Percentiles rank a stretch among this genome's conserved stretches.
These are phyloP conservation scores for Neoscelio sp. DNA, from an alignment of 2,888 invertebrate genomes.

Conservation along the genomic window DNA sequence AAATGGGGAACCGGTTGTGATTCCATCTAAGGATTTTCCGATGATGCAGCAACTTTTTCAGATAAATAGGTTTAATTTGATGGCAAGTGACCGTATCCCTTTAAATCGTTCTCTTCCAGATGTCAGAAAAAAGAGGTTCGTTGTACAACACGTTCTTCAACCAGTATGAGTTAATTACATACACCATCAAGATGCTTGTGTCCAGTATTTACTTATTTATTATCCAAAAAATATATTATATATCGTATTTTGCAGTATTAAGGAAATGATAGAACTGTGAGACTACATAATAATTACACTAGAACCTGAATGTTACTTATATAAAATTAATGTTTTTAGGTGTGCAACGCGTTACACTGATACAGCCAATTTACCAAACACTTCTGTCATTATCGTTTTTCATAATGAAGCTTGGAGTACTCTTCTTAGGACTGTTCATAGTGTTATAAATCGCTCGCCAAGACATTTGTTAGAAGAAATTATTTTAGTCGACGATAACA, in stretches of 20 bases:
- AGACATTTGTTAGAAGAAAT: slow-evolving; percentile 90
- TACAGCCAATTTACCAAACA: slow-evolving; percentile 89
- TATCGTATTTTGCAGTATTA: slow-evolving; percentile 74
- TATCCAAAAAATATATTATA: slow-evolving; percentile 1
- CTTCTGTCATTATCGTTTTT: slow-evolving; percentile 97
- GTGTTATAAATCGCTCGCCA: slow-evolving; percentile 96
- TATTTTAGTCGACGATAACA: slow-evolving; percentile 95
- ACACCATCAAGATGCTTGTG: not conserved
- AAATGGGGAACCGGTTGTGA: slow-evolving; percentile 91
- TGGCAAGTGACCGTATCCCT: slow-evolving; percentile 94
- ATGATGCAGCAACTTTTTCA: slow-evolving; percentile 91
- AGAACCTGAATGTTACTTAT: no score
- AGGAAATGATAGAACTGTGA: no score
- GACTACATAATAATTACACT: no score
- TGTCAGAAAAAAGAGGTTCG: slow-evolving; percentile 90
- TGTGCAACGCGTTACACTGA: slow-evolving; percentile 83
- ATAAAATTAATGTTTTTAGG: slow-evolving; percentile 57
- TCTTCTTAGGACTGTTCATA: slow-evolving; percentile 96
- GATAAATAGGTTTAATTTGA: slow-evolving; percentile 93
- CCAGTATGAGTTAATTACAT: slow-evolving; percentile 20
- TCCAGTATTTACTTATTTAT: no score
- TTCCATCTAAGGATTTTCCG: slow-evolving; percentile 89
- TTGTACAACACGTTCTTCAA: slow-evolving; percentile 14
- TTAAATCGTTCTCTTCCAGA: slow-evolving; percentile 93
- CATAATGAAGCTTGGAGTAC: slow-evolving; percentile 99